Evolutionary conservation across 2,113 vertebrate genomes (phyloP).

Genomic region (Sarotherodon lohbergeri): DNA sequence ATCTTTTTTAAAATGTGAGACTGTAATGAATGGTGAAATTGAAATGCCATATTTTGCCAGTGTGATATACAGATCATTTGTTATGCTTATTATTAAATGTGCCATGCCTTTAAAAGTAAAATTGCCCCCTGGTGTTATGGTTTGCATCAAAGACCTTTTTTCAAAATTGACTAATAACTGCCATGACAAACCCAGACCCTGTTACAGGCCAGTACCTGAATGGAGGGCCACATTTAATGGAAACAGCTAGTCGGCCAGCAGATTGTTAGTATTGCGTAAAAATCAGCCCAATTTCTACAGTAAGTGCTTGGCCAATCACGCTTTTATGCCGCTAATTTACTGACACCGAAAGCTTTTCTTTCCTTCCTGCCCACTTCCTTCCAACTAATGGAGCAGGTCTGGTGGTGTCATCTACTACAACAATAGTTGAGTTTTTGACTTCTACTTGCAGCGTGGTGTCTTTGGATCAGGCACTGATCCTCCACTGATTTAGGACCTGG

Average conservation of each 20-base stretch:
- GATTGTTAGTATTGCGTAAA: background rate
- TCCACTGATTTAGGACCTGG: background rate
- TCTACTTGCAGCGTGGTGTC: background rate
- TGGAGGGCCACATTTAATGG: constrained; percentile 86
- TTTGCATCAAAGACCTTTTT: constrained; percentile 86
- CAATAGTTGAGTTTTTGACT: background rate
- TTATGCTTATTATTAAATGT: constrained; percentile 89
- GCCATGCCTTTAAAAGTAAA: constrained; percentile 90
- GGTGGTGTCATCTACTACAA: background rate
- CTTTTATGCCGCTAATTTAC: background rate
- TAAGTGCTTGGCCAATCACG: background rate
- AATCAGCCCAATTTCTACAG: background rate
- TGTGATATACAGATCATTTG: constrained; percentile 72
- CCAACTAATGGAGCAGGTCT: background rate
- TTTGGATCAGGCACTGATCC: background rate
- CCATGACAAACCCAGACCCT: constrained; percentile 92
- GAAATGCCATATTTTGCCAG: constrained; percentile 68
- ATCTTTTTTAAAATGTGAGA: constrained; percentile 77
- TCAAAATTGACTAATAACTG: constrained; percentile 93
- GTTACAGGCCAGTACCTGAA: constrained; percentile 97
- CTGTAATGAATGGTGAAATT: constrained; percentile 69
- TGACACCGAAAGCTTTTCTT: background rate
- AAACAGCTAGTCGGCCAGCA: constrained; percentile 54
- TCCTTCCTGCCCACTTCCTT: background rate
- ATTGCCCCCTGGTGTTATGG: constrained; percentile 80